Percentiles rank a stretch among this genome's conserved stretches.
phyloP scores from a whole-genome alignment of 2,797 vertebrate species.

The Serranus cabrilla region DNA sequence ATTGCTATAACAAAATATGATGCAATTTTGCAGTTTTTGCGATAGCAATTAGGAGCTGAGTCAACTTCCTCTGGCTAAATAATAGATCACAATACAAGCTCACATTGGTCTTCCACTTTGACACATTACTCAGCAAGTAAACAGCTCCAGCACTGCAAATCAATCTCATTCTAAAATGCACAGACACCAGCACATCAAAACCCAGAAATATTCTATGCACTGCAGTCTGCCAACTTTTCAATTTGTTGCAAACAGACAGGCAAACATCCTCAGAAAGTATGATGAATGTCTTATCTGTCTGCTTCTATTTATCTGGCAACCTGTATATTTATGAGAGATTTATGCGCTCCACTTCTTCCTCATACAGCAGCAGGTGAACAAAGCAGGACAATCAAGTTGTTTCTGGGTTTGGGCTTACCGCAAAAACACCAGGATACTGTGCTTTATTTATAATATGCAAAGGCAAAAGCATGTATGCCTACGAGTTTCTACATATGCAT shows the following conservation, averaged over 20 bases:
- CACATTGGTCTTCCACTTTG: constrained; percentile 1
- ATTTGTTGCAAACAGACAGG: constrained; percentile 43
- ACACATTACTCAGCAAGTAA: constrained; percentile 33
- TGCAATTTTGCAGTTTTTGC: background rate
- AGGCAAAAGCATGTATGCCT: background rate
- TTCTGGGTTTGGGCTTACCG: background rate
- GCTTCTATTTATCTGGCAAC: constrained; percentile 34
- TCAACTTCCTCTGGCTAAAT: constrained; percentile 14
- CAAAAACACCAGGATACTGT: background rate
- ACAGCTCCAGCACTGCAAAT: constrained; percentile 26
- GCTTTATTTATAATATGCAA: constrained; percentile 19
- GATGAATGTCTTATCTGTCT: constrained; percentile 50
- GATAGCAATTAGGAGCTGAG: constrained; percentile 6
- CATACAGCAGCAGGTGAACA: constrained; percentile 19
- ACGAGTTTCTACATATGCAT: background rate
- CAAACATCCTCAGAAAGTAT: constrained; percentile 32
- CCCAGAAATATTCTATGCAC: constrained; percentile 11
- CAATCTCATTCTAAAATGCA: constrained; percentile 27
- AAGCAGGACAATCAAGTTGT: constrained; percentile 20
- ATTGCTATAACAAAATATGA: too few relatives aligned
- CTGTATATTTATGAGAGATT: constrained; percentile 38
- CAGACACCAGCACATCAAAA: constrained; percentile 41
- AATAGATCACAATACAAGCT: constrained; percentile 22
- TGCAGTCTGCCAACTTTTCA: constrained; percentile 41
- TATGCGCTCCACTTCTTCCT: constrained; percentile 6